Base-by-base conservation (phyloP, 2,888 invertebrate species). In the Mesorhabditis spiculigera region DNA sequence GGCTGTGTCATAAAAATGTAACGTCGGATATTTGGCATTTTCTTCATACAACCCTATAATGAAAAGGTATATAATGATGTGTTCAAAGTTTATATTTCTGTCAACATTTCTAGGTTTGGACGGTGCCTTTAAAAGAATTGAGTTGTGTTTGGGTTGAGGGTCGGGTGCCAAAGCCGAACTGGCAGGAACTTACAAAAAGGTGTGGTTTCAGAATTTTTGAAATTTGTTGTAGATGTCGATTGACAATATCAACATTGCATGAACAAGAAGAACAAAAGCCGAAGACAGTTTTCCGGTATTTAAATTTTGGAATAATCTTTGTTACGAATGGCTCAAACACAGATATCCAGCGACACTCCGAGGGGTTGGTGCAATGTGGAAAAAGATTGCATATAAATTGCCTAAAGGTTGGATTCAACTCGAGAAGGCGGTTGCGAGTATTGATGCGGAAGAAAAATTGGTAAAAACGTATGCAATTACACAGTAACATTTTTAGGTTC, bases 21-120 rank as follows among this genome's bases (percentile, higher is more conserved):
- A n/a, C 8, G 58, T 50, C 58, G 58, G 58, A 13, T 50, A 13
- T 10, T 50, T 50, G 58, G n/a, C 58, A 50, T 50, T 50, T 50
- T n/a, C n/a, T 50, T 50, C n/a, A 80, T 82, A 44, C 68, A 81
- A 41, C 82, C 82, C 4, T 82, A 82, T 71, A 82, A 82, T 68
- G 78, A 81, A 63, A 82, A 82, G 74, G 82, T 80, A 16, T 50
- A 50, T n/a, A 50, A 50, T 50, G 58, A 50, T n/a, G 58, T 13
- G 28, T 28, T 28, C 28, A 62, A 16, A 68, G 41, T 16, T 44
- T 43, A 6, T 41, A 8, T 43, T 13, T 63, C n/a, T n/a, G 5
- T 58, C n/a, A 70, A 16, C 58, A 6, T 64, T 45, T 77, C 58
- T 64, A 77, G 80, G 80, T 80, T 10, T 80, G 81, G 81, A 80